A percentile compares a stretch with the other conserved stretches of the same genome.
phyloP scores from a whole-genome alignment of 2,797 vertebrate species.

The Tragelaphus eurycerus region DNA sequence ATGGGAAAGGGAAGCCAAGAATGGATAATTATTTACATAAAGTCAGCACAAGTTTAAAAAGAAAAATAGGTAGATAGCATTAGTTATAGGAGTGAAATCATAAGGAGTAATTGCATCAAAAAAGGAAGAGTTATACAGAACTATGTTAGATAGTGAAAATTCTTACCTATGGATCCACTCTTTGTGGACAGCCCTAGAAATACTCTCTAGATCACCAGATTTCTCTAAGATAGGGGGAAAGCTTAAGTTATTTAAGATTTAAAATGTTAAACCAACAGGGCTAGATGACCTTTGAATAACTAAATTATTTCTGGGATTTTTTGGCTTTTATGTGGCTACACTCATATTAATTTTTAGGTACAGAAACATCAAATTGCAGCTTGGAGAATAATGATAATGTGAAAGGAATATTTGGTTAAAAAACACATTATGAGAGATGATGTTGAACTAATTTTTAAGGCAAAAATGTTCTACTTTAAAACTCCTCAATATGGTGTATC shows the following conservation, averaged over 20 bases:
- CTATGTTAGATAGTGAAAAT: not conserved
- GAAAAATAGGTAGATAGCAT: not conserved
- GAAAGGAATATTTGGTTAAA: not conserved
- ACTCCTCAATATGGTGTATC: not conserved
- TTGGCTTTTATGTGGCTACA: not conserved
- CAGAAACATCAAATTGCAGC: not conserved
- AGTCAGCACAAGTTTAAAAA: not conserved
- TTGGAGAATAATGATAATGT: not conserved
- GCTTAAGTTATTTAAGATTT: not conserved
- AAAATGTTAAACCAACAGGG: not conserved
- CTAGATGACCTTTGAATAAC: not conserved
- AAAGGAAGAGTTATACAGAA: not conserved
- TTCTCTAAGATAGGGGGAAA: not conserved
- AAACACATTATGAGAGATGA: not conserved
- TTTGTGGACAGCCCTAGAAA: not conserved
- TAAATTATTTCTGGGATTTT: not conserved
- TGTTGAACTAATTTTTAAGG: not conserved
- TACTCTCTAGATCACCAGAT: not conserved
- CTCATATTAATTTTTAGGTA: not conserved
- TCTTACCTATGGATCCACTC: not conserved
- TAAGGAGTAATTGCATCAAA: not conserved
- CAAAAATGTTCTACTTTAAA: not conserved
- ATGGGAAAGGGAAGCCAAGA: not conserved
- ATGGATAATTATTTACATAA: not conserved
- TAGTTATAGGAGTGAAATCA: not conserved